phyloP scores from a whole-genome alignment of 2,888 invertebrate species.

The Ligdia adustata region DNA sequence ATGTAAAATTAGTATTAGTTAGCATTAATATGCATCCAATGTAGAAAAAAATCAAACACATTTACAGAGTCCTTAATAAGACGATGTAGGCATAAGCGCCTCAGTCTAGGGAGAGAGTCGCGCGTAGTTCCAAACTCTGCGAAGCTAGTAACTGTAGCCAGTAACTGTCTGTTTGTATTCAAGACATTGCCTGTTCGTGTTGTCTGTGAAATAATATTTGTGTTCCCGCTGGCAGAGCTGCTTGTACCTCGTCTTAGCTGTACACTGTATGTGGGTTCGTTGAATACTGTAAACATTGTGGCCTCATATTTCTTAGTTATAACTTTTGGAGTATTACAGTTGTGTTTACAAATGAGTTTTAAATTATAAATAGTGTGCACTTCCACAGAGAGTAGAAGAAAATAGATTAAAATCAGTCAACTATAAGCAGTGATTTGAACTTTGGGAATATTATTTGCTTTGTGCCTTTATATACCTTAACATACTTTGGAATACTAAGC shows the following conservation, averaged over 20 bases:
- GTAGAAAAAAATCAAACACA: too few relatives aligned
- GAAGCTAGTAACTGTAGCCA: background rate
- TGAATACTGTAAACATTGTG: slow-evolving; percentile 9
- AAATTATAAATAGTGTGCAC: too few relatives aligned
- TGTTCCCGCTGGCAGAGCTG: slow-evolving; percentile 12
- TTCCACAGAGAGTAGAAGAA: too few relatives aligned
- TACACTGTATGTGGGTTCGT: slow-evolving; percentile 3
- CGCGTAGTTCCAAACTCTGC: background rate
- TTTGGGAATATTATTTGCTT: too few relatives aligned
- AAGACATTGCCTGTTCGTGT: slow-evolving; percentile 31
- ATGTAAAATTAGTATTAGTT: background rate
- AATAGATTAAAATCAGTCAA: too few relatives aligned
- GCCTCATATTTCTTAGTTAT: slow-evolving; percentile 2
- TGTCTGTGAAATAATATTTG: slow-evolving; percentile 25
- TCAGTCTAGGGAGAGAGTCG: too few relatives aligned
- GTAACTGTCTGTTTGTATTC: slow-evolving; percentile 32
- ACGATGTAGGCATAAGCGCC: too few relatives aligned
- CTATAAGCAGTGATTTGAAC: too few relatives aligned
- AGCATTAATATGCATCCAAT: background rate
- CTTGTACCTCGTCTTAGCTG: slow-evolving; percentile 1
- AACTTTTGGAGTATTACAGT: background rate
- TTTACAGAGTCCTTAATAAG: too few relatives aligned
- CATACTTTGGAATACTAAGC: too few relatives aligned
- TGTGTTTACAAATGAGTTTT: background rate
- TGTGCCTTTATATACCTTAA: too few relatives aligned